Base-by-base conservation (phyloP, 2,113 vertebrate genomes). In the Hypomesus transpacificus region DNA sequence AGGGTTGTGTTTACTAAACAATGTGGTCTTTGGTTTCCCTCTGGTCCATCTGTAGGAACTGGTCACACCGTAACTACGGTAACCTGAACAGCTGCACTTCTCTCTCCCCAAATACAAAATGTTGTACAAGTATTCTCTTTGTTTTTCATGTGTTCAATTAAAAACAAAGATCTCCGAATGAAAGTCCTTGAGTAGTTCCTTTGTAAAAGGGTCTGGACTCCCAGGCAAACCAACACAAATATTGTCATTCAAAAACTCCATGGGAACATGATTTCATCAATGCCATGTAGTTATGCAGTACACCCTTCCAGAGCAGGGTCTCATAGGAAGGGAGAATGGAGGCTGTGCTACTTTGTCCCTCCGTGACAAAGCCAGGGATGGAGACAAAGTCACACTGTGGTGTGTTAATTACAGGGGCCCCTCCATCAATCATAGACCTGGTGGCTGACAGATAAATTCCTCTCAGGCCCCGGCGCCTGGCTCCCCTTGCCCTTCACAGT, bases 71-170 rank as follows among this genome's bases (percentile, higher is more conserved):
- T 76, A 78, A 79, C 76, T 71, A 69, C 9, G 61, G 69, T 69
- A 76, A 83, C 86, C 82, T 85, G 71, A 63, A 65, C 59, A 8
- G 62, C 78, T 65, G 69, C 75, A 73, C 59, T 52, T 68, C 39
- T 71, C 14, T 9, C 18, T 52, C 76, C 68, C 3, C 24, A 26
- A 3, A 26, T 26, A 26, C 24, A 26, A 26, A 26, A 26, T 26
- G 24, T 26, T 26, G 2, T 2, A 26, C 24, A 34, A 34, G 31
- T 34, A 34, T 8, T 34, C 31, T 34, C 31, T 6, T 4, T 87
- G 86, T 84, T 60, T 20, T 81, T 87, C 87, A 88, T 86, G 86
- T 84, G 83, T 86, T 90, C 86, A 88, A 87, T 87, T 89, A 79
- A 87, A 89, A 88, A 88, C 85, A 88, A 87, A 84, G 79, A 78